Conservation (phyloP, 2,113 vertebrate genomes). For the Crocuta crocuta region DNA sequence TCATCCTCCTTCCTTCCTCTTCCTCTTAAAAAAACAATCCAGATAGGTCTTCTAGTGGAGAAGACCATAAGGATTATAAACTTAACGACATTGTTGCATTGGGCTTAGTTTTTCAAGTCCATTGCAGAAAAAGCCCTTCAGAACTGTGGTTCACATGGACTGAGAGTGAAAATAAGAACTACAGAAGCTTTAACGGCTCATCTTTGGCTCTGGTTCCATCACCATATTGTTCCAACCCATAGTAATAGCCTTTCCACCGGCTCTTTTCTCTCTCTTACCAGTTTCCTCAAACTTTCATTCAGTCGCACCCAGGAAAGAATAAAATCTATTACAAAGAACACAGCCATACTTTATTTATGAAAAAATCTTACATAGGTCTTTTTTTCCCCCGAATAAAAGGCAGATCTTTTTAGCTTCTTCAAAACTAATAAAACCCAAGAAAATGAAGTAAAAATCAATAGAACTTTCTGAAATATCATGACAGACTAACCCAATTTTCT, state of each 20-base stretch:
- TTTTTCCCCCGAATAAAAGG: neutral
- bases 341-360: neutral
- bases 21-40: neutral
- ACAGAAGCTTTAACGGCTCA: neutral
- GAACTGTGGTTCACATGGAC: neutral
- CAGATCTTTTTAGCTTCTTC: neutral
- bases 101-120: neutral
- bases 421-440: constrained; percentile 28
- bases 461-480: constrained; percentile 30
- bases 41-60: neutral
- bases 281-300: neutral
- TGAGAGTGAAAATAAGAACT: neutral
- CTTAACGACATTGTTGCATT: neutral
- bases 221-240: neutral
- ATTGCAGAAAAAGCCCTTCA: neutral
- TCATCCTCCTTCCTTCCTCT: neutral
- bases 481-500: constrained; percentile 60
- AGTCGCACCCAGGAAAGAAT: neutral
- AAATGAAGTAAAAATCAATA: constrained; percentile 67
- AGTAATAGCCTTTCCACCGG: neutral
- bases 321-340: neutral
- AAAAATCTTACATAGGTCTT: neutral
- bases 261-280: neutral
- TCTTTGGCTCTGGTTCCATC: neutral
- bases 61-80: neutral